phyloP scores from a whole-genome alignment of 2,113 vertebrate genomes.

The Gila orcuttii region DNA sequence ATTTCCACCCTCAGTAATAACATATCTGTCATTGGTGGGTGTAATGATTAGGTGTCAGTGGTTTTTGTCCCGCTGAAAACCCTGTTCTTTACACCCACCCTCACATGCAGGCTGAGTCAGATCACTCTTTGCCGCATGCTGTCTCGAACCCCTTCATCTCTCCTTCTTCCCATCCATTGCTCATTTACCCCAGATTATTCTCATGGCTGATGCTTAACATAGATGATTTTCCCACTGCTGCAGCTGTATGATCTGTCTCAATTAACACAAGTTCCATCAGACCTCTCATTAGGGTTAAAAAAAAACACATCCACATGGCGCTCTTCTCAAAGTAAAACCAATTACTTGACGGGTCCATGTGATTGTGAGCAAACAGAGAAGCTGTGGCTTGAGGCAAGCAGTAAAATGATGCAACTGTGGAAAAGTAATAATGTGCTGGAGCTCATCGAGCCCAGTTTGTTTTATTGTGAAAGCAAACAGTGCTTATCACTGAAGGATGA shows the following conservation, averaged over 20 bases:
- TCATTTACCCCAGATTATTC: slow-evolving; percentile 20
- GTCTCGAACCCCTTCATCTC: background rate
- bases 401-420: slow-evolving; percentile 36
- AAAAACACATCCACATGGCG: background rate
- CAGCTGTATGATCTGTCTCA: background rate
- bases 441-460: background rate
- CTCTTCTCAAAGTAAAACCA: slow-evolving; percentile 34
- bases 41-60: slow-evolving; percentile 51
- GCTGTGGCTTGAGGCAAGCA: background rate
- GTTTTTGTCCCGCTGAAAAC: slow-evolving; percentile 37
- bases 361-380: slow-evolving; percentile 34
- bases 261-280: background rate
- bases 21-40: slow-evolving; percentile 42
- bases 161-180: background rate
- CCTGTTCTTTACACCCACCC: slow-evolving; percentile 29
- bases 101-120: slow-evolving; percentile 30
- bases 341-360: background rate
- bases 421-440: slow-evolving; percentile 42
- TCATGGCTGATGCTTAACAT: background rate
- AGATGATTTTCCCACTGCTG: background rate
- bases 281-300: background rate
- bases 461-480: slow-evolving; percentile 39
- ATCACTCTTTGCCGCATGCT: background rate
- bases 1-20: slow-evolving; percentile 41
- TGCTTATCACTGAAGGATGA: background rate